phyloP scores from a whole-genome alignment of 2,797 vertebrate species.

The Peromyscus attwateri region DNA sequence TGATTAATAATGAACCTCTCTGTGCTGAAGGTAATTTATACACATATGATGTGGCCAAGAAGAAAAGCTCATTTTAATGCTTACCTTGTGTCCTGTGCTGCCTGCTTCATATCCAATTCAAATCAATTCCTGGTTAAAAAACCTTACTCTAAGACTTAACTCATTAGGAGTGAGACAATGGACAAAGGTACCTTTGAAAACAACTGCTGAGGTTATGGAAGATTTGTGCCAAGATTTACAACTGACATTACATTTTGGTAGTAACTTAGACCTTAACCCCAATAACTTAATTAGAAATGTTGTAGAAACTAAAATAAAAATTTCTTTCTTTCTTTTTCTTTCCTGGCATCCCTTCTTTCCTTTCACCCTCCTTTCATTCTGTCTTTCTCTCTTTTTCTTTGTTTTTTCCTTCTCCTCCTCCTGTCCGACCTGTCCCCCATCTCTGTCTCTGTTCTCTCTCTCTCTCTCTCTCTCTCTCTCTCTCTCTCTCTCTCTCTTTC shows the following conservation, averaged over 20 bases:
- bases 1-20: constrained; percentile 68
- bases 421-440: too few species aligned
- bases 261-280: constrained; percentile 54
- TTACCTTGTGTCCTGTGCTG: background rate
- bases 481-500: fast-evolving
- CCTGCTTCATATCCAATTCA: background rate
- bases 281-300: constrained; percentile 37
- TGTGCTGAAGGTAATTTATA: constrained; percentile 66
- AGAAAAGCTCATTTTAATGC: constrained; percentile 68
- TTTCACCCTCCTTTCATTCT: fast-evolving
- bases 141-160: background rate
- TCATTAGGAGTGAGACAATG: constrained; percentile 20
- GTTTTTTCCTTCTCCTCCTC: fast-evolving
- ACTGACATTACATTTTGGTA: constrained; percentile 40
- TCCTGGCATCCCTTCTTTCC: fast-evolving
- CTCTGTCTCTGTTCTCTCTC: fast-evolving
- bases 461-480: fast-evolving
- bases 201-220: constrained; percentile 26
- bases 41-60: background rate
- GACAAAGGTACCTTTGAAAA: constrained; percentile 51
- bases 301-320: constrained; percentile 32
- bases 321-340: background rate
- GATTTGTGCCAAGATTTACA: constrained; percentile 22
- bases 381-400: background rate
- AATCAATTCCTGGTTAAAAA: constrained; percentile 64